Conservation (phyloP, 2,797 vertebrate species). For the Aphelocoma californica region DNA sequence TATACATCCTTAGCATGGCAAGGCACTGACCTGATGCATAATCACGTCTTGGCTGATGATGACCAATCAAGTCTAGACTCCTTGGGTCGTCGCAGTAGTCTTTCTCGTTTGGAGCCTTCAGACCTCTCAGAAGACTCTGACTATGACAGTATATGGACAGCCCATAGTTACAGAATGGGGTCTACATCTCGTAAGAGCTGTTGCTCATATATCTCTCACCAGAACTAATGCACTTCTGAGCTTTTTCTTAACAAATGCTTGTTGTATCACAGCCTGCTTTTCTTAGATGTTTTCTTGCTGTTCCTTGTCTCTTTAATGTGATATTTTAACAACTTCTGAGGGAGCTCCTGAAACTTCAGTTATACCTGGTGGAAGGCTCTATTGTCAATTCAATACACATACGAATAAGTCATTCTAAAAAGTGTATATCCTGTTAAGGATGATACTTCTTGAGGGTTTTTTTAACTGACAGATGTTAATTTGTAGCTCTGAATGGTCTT, state of each 20-base stretch:
- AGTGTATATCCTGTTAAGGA: slow-evolving; percentile 56
- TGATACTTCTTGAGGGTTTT: slow-evolving; percentile 69
- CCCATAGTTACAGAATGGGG: slow-evolving; percentile 99
- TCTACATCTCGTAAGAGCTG: slow-evolving; percentile 98
- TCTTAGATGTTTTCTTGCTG: slow-evolving; percentile 85
- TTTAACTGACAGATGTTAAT: slow-evolving; percentile 62
- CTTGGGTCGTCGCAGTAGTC: slow-evolving; percentile 93
- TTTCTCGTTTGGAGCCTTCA: slow-evolving; percentile 94
- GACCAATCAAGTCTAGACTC: slow-evolving; percentile 94
- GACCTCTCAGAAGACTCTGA: slow-evolving; percentile 99
- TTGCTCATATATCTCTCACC: slow-evolving; percentile 94
- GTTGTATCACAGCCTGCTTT: slow-evolving; percentile 90
- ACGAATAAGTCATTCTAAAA: slow-evolving; percentile 33
- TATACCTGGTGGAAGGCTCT: slow-evolving; percentile 70
- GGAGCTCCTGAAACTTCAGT: slow-evolving; percentile 73
- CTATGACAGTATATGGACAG: slow-evolving; percentile 99
- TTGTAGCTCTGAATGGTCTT: slow-evolving; percentile 38
- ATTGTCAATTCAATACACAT: slow-evolving; percentile 35
- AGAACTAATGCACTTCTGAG: slow-evolving; percentile 90
- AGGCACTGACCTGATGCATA: slow-evolving; percentile 99
- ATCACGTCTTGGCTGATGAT: slow-evolving; percentile 97
- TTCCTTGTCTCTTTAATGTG: slow-evolving; percentile 91
- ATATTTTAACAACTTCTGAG: slow-evolving; percentile 82
- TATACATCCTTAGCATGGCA: slow-evolving; percentile 93
- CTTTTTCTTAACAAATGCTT: slow-evolving; percentile 88